Evolutionary conservation across 2,888 invertebrate species (phyloP), one percentile per base, ranked within the genome.

Genomic region (Entomobrya proxima): DNA sequence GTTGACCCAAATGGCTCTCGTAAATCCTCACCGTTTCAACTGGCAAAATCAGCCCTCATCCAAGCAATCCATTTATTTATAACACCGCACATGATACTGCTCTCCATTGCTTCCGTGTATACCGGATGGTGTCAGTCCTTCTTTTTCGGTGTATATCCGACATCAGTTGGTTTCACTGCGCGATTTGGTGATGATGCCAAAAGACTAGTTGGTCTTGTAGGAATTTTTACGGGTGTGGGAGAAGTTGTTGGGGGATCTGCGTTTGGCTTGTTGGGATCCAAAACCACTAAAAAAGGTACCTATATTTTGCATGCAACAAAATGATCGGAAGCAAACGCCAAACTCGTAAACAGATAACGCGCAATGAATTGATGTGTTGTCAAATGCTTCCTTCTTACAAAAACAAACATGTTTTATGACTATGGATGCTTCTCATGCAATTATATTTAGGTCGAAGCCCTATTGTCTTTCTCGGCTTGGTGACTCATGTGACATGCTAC

Each of bases 71-170:
- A 93, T 87, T 92, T 99, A 67, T 95, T 98, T 91, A 91, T 94
- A 79, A 97, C 98, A 0, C 93, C 93, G 58, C 95, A 96, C 89
- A 98, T 99, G 97, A 90, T 97, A 69, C 91, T 98, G 13, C 93
- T 99, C 21, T 95, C 96, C 89, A 92, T 97, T 85, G 95, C 96
- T 11, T 78, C 78, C 27, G 50, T 84, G 15, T 84, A 88, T 64
- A 40, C 92, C 97, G 98, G 99, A 27, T 92, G 98, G 82, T 97
- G 97, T 91, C 92, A 98, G 67, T 97, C 98, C 0, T 99, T 99
- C 93, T 98, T 96, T 93, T 97, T 97, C 91, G 98, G 98, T 0
- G 98, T 99, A 0, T 99, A 98, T 93, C 96, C 98, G 40, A 94
- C 98, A 0, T 95, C 96, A 89, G 87, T 87, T 7, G 88, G 87